Evolutionary conservation across 2,113 vertebrate genomes (phyloP), one percentile per base, ranked within the genome.

Genomic region (Sebastes fasciatus): DNA sequence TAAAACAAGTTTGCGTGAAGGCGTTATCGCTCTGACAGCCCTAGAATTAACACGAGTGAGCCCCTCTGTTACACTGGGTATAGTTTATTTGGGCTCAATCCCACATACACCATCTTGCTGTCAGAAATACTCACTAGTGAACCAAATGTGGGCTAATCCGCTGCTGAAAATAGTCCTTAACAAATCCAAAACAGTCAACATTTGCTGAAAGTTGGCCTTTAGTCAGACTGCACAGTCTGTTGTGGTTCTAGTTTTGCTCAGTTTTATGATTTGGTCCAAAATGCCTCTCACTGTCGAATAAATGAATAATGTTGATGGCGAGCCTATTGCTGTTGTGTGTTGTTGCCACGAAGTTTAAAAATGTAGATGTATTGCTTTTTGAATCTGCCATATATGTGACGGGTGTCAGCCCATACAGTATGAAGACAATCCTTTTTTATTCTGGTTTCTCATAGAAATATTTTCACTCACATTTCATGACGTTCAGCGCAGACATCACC

Each of bases 131-230:
- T 67, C 77, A 67, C 69, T 23, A 67, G 2, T 6, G 45, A 55
- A 42, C n/a, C 46, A 17, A 57, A 40, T 21, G 54, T 57, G 61
- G 49, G 65, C 17, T 55, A 7, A 73, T 73, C 63, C 26, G 17
- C 77, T 2, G 48, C 74, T 71, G 52, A 34, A 71, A 79, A 62
- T 80, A 78, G 60, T 54, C 45, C 74, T 65, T 11, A 17, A 34
- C 54, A 60, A 83, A 68, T 63, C 26, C 61, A 2, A 17, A 23
- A 4, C 16, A 57, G 16, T 52, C 51, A 17, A 7, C 51, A 14
- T 49, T 4, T 42, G 26, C 11, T 13, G 19, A 0, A 1, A 48
- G 49, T 21, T 45, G 78, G 48, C 48, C 57, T 26, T 11, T 11
- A 23, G 45, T 40, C 40, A 51, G 54, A 6, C 42, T 23, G 52